Percentiles rank a stretch among this genome's conserved stretches.
Evolutionary conservation across 1,140 invertebrate genomes (phyloP).

Genomic region (Philotrypesis tridentata): DNA sequence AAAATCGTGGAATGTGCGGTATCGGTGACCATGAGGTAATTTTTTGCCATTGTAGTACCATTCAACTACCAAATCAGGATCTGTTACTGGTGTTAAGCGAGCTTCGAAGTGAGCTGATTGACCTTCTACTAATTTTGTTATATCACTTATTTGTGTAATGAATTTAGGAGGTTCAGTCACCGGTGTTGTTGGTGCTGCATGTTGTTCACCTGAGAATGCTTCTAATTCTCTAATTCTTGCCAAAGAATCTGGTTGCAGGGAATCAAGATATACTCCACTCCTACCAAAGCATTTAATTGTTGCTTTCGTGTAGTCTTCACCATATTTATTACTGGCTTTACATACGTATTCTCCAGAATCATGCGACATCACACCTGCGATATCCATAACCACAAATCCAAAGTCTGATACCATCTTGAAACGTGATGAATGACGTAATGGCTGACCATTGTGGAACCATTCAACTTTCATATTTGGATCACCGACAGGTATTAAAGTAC

Average conservation of each 20-base stretch:
- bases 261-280: conserved; percentile 93
- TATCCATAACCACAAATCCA: conserved; percentile 96
- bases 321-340: conserved; percentile 91
- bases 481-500: conserved; percentile 91
- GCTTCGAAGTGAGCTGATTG: conserved; percentile 96
- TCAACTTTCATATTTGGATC: conserved; percentile 96
- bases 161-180: conserved; percentile 91
- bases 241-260: conserved; percentile 94
- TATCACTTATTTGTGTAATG: conserved; percentile 88
- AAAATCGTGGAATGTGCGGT: conserved; percentile 97
- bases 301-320: conserved; percentile 90
- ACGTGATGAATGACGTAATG: conserved; percentile 89
- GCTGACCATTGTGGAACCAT: conserved; percentile 95
- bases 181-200: conserved; percentile 77
- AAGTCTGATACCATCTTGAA: conserved; percentile 97
- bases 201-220: conserved; percentile 79
- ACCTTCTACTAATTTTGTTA: conserved; percentile 90
- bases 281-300: conserved; percentile 88
- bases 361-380: conserved; percentile 93
- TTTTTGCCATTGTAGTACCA: conserved; percentile 97
- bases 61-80: conserved; percentile 94
- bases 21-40: conserved; percentile 92
- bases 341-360: conserved; percentile 96
- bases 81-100: conserved; percentile 89
- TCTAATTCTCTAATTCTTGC: conserved; percentile 93